Evolutionary conservation across 2,797 vertebrate species (phyloP).

Genomic region (Pseudomugil gertrudae): DNA sequence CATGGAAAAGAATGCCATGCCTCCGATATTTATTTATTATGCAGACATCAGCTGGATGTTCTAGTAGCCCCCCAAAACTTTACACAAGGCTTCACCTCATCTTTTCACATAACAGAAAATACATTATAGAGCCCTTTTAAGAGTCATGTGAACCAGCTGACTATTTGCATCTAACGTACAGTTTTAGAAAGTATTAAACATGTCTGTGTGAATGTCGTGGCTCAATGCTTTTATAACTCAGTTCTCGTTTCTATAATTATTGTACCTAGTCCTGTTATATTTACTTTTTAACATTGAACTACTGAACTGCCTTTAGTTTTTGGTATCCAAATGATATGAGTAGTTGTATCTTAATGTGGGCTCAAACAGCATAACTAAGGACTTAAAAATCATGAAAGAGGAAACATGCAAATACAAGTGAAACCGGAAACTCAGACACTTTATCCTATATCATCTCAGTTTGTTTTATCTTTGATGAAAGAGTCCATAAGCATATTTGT

Average conservation of each 20-base stretch:
- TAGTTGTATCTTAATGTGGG: slow-evolving; percentile 1
- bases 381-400: background rate
- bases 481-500: background rate
- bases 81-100: too few species aligned
- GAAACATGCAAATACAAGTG: slow-evolving; percentile 10
- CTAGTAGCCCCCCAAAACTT: background rate
- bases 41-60: background rate
- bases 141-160: background rate
- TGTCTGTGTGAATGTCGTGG: background rate
- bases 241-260: slow-evolving; percentile 12
- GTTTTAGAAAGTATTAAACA: slow-evolving; percentile 6
- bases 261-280: background rate
- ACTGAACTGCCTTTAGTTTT: background rate
- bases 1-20: background rate
- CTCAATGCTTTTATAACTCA: background rate
- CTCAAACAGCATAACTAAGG: background rate
- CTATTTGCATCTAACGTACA: background rate
- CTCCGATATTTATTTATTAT: background rate
- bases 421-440: slow-evolving; percentile 19
- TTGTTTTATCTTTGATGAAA: slow-evolving; percentile 8
- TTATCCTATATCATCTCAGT: slow-evolving; percentile 12
- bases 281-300: background rate
- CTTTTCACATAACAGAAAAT: slow-evolving; percentile 1
- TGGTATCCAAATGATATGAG: slow-evolving; percentile 17
- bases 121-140: background rate